Base-by-base conservation (phyloP, 2,113 vertebrate genomes). In the Lagopus leucura region DNA sequence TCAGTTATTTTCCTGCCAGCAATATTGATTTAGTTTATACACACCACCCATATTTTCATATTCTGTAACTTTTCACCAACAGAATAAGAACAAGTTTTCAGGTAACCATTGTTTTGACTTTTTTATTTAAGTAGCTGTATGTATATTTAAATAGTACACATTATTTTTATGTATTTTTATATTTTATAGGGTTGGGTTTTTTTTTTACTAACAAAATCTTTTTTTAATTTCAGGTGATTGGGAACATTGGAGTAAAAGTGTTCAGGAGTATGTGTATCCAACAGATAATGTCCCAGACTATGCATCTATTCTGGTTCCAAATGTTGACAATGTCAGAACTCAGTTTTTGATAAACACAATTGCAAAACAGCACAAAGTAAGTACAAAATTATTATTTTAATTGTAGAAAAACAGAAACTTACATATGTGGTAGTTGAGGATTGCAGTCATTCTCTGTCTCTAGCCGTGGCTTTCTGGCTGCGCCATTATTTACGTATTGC, bases 221-320 rank as follows among this genome's bases (percentile, higher is more conserved):
- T 28, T 36, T 1, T 10, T 40, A 10, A 52, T 19, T 82, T 48
- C 38, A 98, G 98, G 98, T 88, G 91, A 95, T 20, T 98, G 98
- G 98, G 96, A 98, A 7, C 97, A 98, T 54, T 98, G 98, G 98
- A 98, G 82, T 96, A 96, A 96, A 85, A 97, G n/a, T 55, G 87
- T 98, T 85, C 97, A 97, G 69, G 97, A 98, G 19, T 98, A 97
- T 76, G n/a, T 94, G 92, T 98, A 98, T 83, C 98, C 98, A 78
- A 93, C 96, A n/a, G 97, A 98, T 72, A 91, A 63, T 55, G 28
- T 98, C 52, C 98, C 98, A 28, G 98, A 98, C 38, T 98, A 98
- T 67, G 92, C 96, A 10, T 98, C 98, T 72, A 98, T 98, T 95
- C 94, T 98, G 54, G 98, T 98, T 94, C 98, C 98, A 85, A 98